Conservation (phyloP, 2,113 vertebrate species). For the Peromyscus californicus region DNA sequence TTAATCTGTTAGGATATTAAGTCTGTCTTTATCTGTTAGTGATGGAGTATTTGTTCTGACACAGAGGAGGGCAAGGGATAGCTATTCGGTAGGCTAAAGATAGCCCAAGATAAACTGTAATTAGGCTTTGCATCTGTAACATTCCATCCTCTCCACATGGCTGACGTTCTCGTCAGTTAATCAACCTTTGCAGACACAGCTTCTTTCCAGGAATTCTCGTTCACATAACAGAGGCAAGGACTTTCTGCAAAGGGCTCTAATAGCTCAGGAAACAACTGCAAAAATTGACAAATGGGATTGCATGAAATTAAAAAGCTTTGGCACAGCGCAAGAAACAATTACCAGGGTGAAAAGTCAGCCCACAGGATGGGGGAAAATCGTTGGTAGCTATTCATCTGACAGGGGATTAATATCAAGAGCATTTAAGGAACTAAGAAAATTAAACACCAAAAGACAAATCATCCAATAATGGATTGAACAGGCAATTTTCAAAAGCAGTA, state of each 20-base stretch:
- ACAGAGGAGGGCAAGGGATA: background rate
- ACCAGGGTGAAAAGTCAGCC: background rate
- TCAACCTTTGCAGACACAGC: background rate
- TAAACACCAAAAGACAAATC: background rate
- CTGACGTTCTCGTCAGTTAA: background rate
- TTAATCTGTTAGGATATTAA: background rate
- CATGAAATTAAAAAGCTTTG: slow-evolving; percentile 8
- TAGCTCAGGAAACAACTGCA: background rate
- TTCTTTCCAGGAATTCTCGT: background rate
- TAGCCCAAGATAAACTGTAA: background rate
- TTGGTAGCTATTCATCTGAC: slow-evolving; percentile 19
- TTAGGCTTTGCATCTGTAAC: no score
- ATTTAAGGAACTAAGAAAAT: background rate
- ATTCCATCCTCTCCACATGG: background rate
- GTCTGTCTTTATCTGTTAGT: background rate
- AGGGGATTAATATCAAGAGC: background rate
- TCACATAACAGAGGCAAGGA: background rate
- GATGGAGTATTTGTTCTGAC: background rate
- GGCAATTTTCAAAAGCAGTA: background rate
- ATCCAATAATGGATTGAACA: background rate
- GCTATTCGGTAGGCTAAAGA: background rate
- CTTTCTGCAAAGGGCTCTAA: slow-evolving; percentile 2
- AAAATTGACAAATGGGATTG: slow-evolving; percentile 7
- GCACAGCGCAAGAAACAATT: slow-evolving; percentile 10
- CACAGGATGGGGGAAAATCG: background rate